A percentile compares a stretch with the other conserved stretches of the same genome.
These are phyloP conservation scores for Cheilosia vernalis DNA, from an alignment of 2,888 invertebrate species.

Conservation along the genomic window DNA sequence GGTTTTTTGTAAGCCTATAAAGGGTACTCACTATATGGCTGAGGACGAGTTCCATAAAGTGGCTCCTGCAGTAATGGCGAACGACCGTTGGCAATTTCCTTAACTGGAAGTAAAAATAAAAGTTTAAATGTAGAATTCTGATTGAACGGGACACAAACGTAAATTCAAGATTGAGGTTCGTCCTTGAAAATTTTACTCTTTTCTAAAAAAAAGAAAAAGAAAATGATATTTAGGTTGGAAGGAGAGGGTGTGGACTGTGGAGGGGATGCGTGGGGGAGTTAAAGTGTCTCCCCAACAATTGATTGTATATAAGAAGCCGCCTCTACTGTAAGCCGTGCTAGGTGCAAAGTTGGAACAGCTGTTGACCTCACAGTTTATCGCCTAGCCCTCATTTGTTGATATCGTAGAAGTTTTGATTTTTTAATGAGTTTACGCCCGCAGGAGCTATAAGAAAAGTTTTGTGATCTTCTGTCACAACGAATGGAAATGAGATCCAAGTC, in stretches of 20 bases:
- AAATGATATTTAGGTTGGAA: not conserved
- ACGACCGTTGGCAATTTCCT: constrained; percentile 86
- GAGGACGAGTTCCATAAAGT: constrained; percentile 93
- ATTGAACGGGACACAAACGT: constrained; percentile 14
- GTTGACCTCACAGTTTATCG: too few species aligned
- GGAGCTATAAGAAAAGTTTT: too few species aligned
- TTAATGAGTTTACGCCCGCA: too few species aligned
- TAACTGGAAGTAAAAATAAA: constrained; percentile 83
- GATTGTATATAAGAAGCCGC: too few species aligned
- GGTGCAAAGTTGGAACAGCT: too few species aligned
- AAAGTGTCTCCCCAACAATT: too few species aligned
- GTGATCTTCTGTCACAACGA: too few species aligned
- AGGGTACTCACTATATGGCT: constrained; percentile 92
- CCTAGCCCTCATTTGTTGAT: too few species aligned
- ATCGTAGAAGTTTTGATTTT: too few species aligned
- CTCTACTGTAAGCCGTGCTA: too few species aligned
- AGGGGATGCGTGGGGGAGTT: not conserved
- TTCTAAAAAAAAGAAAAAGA: not conserved
- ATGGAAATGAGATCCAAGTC: too few species aligned
- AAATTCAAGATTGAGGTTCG: not conserved
- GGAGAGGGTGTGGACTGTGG: not conserved
- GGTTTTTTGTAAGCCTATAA: constrained; percentile 40
- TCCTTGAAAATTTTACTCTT: constrained; percentile 44
- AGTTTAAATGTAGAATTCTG: constrained; percentile 38
- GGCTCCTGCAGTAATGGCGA: constrained; percentile 95